phyloP scores from a whole-genome alignment of 37 sponge, comb jelly and placozoan genomes.

The Theonella swinhoei region DNA sequence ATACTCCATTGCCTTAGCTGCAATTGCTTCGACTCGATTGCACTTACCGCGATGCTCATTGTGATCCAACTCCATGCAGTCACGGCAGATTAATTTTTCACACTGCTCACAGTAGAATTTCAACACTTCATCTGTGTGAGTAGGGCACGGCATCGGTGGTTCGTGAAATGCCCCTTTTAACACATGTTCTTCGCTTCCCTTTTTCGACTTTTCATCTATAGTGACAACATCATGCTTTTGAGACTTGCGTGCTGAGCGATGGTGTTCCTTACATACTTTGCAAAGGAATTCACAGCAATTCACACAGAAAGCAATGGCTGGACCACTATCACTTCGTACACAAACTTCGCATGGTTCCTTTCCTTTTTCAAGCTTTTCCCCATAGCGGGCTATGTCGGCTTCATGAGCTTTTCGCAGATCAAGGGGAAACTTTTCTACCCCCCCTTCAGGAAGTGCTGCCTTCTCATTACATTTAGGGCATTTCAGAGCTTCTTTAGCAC shows the following conservation, averaged over 20 bases:
- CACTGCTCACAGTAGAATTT: slow-evolving; percentile 54
- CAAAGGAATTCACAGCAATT: slow-evolving; percentile 57
- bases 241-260: slow-evolving; percentile 21
- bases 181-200: not conserved
- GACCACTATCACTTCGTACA: slow-evolving; percentile 8
- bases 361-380: slow-evolving; percentile 14
- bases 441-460: slow-evolving; percentile 9
- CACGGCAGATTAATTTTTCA: slow-evolving; percentile 37
- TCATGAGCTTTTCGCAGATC: slow-evolving; percentile 29
- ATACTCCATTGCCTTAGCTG: slow-evolving; percentile 2
- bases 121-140: slow-evolving; percentile 27
- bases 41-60: slow-evolving; percentile 6
- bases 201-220: slow-evolving; percentile 1
- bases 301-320: slow-evolving; percentile 45
- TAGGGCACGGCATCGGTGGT: slow-evolving; percentile 14
- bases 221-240: slow-evolving; percentile 32
- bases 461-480: slow-evolving; percentile 35
- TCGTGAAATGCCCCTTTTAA: not conserved
- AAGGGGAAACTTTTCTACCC: slow-evolving; percentile 17
- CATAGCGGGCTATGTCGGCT: slow-evolving; percentile 32
- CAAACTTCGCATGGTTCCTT: slow-evolving; percentile 42
- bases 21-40: slow-evolving; percentile 18
- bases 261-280: slow-evolving; percentile 28
- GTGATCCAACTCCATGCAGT: slow-evolving; percentile 41
- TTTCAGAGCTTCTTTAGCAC: not conserved